Evolutionary conservation across 1,140 invertebrate species (phyloP).

Genomic region (Adoxophyes honmai): DNA sequence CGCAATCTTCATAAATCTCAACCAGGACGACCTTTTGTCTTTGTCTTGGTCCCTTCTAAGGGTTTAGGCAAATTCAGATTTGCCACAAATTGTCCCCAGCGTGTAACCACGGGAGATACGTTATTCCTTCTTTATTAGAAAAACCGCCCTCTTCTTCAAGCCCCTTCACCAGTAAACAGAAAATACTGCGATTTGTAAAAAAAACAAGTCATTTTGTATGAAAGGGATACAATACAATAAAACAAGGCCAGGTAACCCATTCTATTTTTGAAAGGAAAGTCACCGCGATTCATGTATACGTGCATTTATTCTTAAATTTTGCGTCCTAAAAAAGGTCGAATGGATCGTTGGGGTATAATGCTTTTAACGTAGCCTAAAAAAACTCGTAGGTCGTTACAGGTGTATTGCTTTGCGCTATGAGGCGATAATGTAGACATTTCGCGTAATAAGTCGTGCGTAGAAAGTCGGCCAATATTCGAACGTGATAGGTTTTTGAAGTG

Average conservation of each 20-base stretch:
- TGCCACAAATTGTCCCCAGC: constrained; percentile 43
- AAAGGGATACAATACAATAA: constrained; percentile 29
- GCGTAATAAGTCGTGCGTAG: no score
- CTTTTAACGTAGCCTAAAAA: constrained; percentile 15
- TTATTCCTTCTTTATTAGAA: constrained; percentile 37
- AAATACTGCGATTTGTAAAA: constrained; percentile 40
- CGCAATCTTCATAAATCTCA: constrained; percentile 56
- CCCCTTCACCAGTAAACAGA: constrained; percentile 34
- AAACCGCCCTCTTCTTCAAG: constrained; percentile 22
- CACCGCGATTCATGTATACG: background rate
- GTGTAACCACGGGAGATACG: constrained; percentile 26
- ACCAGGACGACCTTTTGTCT: constrained; percentile 48
- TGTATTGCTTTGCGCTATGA: no score
- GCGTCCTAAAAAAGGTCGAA: constrained; percentile 17
- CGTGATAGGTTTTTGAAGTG: no score
- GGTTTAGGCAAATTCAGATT: constrained; percentile 51
- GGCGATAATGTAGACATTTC: no score
- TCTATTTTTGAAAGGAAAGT: background rate
- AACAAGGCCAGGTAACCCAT: constrained; percentile 14
- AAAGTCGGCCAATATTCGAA: no score
- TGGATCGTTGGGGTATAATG: constrained; percentile 20
- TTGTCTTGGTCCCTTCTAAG: constrained; percentile 37
- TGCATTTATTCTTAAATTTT: no score
- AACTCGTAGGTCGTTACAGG: no score
- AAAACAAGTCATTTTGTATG: constrained; percentile 45